Evolutionary conservation across 2,113 vertebrate genomes (phyloP), one percentile per base, ranked within the genome.

Genomic region (Nothobranchius furzeri): DNA sequence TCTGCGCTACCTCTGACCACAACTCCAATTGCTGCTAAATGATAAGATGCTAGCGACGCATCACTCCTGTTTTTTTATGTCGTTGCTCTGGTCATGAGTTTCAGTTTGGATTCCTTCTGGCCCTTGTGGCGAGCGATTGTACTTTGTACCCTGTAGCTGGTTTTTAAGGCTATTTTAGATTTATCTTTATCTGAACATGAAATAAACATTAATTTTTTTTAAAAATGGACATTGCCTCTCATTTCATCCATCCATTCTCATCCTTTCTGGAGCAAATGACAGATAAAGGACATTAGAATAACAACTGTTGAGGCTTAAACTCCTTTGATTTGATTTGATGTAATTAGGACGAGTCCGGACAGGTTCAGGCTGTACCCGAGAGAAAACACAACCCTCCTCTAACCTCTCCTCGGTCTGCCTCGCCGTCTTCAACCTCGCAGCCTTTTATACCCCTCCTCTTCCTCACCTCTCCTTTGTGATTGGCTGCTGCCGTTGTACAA

Each of bases 141-240:
- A 25, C 71, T 76, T 81, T 81, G 63, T 69, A 7, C 11, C 13
- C 75, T 77, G 78, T 66, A 75, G 72, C 75, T 64, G 24, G 1
- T 73, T 64, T 49, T 36, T 45, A 45, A 11, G 9, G 13, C 75
- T 17, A 73, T 82, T 79, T 82, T 70, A 70, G 54, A 9, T 75
- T 68, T 40, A 60, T 68, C 49, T 76, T 72, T 36, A 59, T 83
- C 54, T 80, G 24, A 76, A 68, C 50, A 59, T 85, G 55, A 76
- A 91, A 91, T 90, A 91, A 90, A 90, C 49, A 11, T 14, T 6
- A 12, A 20, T 20, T 20, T 75, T 80, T 64, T 78, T 67, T 56
- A 80, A 30, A 84, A 84, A 85, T 73, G 85, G 64, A 57, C 59
- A 40, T 79, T 75, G 49, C 64, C 49, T 87, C 60, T 86, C 66